Percentiles rank a stretch among this genome's conserved stretches.
These are phyloP conservation scores for Theocolax elegans DNA, from an alignment of 1,140 invertebrate genomes.

Conservation along the genomic window DNA sequence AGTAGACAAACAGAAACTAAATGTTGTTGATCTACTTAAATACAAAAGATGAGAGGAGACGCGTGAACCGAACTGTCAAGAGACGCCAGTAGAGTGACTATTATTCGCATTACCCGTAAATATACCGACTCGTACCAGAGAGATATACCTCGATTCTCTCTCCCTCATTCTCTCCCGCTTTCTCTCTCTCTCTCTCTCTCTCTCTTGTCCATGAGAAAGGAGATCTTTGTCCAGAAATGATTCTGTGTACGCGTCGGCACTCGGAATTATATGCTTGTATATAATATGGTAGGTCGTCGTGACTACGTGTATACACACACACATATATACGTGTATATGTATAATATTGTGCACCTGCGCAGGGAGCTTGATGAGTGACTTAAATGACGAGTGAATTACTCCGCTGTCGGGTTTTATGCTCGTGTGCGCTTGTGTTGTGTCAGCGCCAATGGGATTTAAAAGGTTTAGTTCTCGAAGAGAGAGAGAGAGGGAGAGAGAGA, in stretches of 20 bases:
- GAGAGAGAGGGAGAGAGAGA: no score
- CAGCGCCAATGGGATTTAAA: neutral
- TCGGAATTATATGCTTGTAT: constrained; percentile 21
- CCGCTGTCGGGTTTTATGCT: neutral
- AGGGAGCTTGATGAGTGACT: neutral
- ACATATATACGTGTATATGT: neutral
- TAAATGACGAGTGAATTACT: constrained; percentile 26
- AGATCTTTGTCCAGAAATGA: constrained; percentile 32
- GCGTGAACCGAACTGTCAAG: no score
- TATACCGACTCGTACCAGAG: no score
- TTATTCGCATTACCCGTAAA: constrained; percentile 1
- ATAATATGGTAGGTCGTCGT: constrained; percentile 5
- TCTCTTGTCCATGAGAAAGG: constrained; percentile 6
- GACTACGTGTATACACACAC: neutral
- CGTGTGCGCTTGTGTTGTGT: neutral
- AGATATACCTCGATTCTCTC: neutral
- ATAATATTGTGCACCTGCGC: neutral
- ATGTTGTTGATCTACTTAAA: no score
- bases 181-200: neutral
- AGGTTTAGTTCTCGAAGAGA: no score
- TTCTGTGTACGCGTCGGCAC: neutral
- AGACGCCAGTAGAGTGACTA: no score
- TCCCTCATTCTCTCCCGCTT: neutral
- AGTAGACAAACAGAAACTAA: no score
- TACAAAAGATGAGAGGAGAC: no score